Percentiles rank a stretch among this genome's conserved stretches.
phyloP scores from a whole-genome alignment of 1,140 invertebrate species.

The Trichonephila clavata region DNA sequence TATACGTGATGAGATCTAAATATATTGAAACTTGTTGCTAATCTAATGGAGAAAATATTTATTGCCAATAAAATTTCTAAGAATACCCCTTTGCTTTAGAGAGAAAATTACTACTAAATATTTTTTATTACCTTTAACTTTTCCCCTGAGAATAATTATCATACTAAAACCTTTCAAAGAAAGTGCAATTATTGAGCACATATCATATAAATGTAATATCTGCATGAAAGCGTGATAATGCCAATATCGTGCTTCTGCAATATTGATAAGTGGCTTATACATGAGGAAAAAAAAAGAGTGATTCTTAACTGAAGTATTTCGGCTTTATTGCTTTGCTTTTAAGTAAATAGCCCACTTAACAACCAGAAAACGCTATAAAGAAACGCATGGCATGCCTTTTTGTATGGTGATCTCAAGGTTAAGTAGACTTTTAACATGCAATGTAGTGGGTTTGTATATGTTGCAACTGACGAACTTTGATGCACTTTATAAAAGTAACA shows the following conservation, averaged over 20 bases:
- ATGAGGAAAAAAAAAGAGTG: neutral
- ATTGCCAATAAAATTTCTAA: neutral
- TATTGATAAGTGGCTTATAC: neutral
- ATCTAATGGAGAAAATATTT: neutral
- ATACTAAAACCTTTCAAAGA: constrained; percentile 30
- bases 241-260: neutral
- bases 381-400: neutral
- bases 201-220: neutral
- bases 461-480: too few relatives aligned
- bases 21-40: neutral
- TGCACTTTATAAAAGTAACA: too few relatives aligned
- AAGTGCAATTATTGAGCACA: neutral
- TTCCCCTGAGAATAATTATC: neutral
- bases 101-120: neutral
- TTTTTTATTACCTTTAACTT: constrained; percentile 16
- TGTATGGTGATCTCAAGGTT: neutral
- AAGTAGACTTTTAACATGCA: constrained; percentile 15
- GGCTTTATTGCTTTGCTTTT: neutral
- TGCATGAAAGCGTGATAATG: neutral
- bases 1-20: neutral
- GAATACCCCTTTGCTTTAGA: neutral
- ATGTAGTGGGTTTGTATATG: neutral
- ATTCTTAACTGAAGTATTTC: neutral
- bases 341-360: constrained; percentile 3
- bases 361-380: neutral